phyloP scores from a whole-genome alignment of 2,888 invertebrate species.

The Drosophila aldrichi region DNA sequence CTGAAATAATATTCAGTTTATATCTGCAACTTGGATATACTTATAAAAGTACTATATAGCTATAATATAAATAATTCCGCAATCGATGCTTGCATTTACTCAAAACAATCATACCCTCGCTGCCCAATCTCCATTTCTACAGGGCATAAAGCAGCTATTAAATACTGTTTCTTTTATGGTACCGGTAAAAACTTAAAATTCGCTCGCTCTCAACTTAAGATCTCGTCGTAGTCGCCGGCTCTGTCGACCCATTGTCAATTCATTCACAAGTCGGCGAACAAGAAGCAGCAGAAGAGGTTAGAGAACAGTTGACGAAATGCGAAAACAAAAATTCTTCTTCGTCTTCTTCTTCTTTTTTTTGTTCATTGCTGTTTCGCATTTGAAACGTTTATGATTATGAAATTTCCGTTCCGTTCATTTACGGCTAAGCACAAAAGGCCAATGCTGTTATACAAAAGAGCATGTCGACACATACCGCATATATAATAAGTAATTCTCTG shows the following conservation, averaged over 20 bases:
- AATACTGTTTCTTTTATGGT: slow-evolving; percentile 71
- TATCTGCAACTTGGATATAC: no score
- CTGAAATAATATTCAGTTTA: no score
- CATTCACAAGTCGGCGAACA: slow-evolving; percentile 51
- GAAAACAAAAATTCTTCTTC: slow-evolving; percentile 48
- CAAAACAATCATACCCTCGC: neutral
- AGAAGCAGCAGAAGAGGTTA: slow-evolving; percentile 1
- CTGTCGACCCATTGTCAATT: slow-evolving; percentile 40
- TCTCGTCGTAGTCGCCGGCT: slow-evolving; percentile 28
- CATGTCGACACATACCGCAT: slow-evolving; percentile 44
- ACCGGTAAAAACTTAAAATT: slow-evolving; percentile 63
- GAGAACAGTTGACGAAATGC: slow-evolving; percentile 49
- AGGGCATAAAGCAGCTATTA: slow-evolving; percentile 53
- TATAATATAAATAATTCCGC: neutral
- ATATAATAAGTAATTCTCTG: slow-evolving; percentile 48
- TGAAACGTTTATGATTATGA: slow-evolving; percentile 67
- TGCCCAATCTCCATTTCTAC: neutral
- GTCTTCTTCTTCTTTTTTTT: neutral
- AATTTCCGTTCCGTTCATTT: slow-evolving; percentile 72
- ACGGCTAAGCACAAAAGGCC: slow-evolving; percentile 47
- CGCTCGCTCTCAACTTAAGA: slow-evolving; percentile 34
- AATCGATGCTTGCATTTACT: neutral
- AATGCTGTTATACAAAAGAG: slow-evolving; percentile 56
- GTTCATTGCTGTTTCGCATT: slow-evolving; percentile 23
- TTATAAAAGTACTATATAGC: no score